A percentile compares a stretch with the other conserved stretches of the same genome.
phyloP scores from a whole-genome alignment of 2,888 invertebrate genomes.

The Habrosyne pyritoides region DNA sequence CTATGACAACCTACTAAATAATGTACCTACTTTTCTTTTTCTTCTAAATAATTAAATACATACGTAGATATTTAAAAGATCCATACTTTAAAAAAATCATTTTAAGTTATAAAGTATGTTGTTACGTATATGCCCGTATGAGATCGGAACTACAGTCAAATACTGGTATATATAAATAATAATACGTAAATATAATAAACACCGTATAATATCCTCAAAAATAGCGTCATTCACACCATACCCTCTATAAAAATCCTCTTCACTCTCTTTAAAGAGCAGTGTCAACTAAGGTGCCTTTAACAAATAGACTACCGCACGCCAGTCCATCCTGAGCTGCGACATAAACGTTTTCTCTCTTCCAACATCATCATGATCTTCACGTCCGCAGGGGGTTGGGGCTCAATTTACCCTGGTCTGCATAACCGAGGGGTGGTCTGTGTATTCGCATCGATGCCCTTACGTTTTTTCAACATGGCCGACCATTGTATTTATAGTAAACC shows the following conservation, averaged over 20 bases:
- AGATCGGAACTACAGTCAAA: no score
- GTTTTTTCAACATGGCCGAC: conserved; percentile 55
- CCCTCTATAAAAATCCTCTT: conserved; percentile 4
- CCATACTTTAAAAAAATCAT: no score
- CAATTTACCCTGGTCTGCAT: conserved; percentile 30
- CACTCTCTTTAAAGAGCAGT: conserved; percentile 36
- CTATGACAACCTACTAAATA: no score
- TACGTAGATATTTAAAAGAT: no score
- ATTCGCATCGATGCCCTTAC: conserved; percentile 48
- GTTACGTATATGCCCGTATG: no score
- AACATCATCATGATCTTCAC: conserved; percentile 12
- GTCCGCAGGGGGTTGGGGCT: conserved; percentile 14
- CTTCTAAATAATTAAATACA: no score
- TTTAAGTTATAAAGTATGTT: no score
- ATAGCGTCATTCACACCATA: background rate
- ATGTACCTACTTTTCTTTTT: no score
- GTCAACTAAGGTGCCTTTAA: conserved; percentile 43
- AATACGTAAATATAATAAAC: background rate
- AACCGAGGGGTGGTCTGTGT: conserved; percentile 41
- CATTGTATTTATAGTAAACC: conserved; percentile 34
- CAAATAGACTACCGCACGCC: conserved; percentile 41
- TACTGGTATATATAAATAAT: background rate
- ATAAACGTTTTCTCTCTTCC: conserved; percentile 13
- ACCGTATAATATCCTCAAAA: background rate
- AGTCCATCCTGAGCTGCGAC: conserved; percentile 28